These are phyloP conservation scores for Hiodon tergisus DNA, from an alignment of 2,113 vertebrate species.

Conservation along the genomic window DNA sequence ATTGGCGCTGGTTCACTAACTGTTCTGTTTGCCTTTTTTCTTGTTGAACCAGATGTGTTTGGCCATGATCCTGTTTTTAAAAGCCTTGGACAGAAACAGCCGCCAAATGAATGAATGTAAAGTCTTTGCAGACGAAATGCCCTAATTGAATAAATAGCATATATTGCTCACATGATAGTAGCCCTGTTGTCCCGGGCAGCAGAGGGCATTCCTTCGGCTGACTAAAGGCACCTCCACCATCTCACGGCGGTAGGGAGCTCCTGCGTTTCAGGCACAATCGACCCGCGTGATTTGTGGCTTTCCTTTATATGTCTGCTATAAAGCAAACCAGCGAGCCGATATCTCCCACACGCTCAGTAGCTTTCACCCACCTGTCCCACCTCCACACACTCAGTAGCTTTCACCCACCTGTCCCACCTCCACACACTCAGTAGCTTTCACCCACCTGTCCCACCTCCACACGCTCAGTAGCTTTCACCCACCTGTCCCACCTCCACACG, in stretches of 20 bases:
- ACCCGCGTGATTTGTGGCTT: background rate
- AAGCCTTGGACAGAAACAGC: too few relatives aligned
- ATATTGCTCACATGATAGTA: constrained; percentile 59
- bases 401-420: background rate
- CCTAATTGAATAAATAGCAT: background rate
- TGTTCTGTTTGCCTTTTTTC: too few relatives aligned
- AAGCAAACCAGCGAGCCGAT: background rate
- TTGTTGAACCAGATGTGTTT: too few relatives aligned
- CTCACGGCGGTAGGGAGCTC: constrained; percentile 65
- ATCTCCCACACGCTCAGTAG: too few relatives aligned
- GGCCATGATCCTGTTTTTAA: too few relatives aligned
- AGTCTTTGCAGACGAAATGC: background rate
- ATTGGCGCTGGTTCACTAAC: too few relatives aligned
- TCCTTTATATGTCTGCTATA: background rate
- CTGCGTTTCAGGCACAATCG: constrained; percentile 43
- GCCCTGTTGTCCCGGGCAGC: constrained; percentile 53
- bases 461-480: background rate
- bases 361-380: background rate
- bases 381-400: background rate
- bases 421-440: background rate
- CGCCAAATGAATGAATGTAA: background rate
- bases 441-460: background rate
- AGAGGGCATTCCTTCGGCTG: constrained; percentile 50
- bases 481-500: background rate
- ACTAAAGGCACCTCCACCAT: constrained; percentile 45